Conservation (phyloP, 30 jellyfish, hydroid and myxozoan genomes). For the Morbakka virulenta region DNA sequence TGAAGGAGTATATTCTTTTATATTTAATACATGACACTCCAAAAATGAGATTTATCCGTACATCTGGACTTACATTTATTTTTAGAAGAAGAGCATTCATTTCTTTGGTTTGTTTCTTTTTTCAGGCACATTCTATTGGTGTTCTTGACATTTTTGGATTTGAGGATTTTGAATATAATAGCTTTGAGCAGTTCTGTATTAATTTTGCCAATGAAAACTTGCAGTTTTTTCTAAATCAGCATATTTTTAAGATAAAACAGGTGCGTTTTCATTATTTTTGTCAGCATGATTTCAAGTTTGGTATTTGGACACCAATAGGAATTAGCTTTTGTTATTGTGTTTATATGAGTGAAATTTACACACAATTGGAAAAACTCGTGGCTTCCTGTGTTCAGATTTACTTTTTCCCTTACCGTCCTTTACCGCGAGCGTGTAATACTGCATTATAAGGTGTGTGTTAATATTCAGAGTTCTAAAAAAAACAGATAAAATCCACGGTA, state of each 20-base stretch:
- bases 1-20: too few relatives aligned
- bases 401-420: too few relatives aligned
- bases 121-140: slow-evolving; percentile 90
- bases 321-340: not conserved
- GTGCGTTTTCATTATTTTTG: slow-evolving; percentile 3
- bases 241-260: slow-evolving; percentile 83
- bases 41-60: too few relatives aligned
- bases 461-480: too few relatives aligned
- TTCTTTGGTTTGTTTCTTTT: not conserved
- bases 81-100: too few relatives aligned
- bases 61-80: too few relatives aligned
- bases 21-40: too few relatives aligned
- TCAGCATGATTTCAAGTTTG: not conserved
- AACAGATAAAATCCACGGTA: too few relatives aligned
- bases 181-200: slow-evolving; percentile 96
- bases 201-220: slow-evolving; percentile 91
- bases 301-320: not conserved
- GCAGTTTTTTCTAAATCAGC: slow-evolving; percentile 82
- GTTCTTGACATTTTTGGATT: slow-evolving; percentile 96
- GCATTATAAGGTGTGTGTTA: too few relatives aligned
- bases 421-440: too few relatives aligned
- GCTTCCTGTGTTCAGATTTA: too few relatives aligned
- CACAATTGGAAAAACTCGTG: too few relatives aligned
- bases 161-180: slow-evolving; percentile 85
- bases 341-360: not conserved